Evolutionary conservation across 2,113 vertebrate genomes (phyloP).

Genomic region (Erinaceus europaeus): DNA sequence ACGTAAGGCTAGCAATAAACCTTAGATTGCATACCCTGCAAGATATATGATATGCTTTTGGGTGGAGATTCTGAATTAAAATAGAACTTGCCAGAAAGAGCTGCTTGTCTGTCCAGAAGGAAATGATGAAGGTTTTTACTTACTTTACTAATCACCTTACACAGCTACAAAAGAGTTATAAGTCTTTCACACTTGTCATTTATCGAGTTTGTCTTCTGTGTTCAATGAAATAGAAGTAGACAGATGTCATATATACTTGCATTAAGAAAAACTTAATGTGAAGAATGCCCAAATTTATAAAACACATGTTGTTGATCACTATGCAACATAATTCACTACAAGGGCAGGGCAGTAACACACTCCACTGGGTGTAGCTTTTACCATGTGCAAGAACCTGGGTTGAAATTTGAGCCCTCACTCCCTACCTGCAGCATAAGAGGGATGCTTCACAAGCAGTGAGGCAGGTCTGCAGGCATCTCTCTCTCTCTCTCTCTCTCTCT

Average conservation of each 20-base stretch:
- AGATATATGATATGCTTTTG: slow-evolving; percentile 46
- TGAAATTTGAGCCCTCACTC: too few species aligned
- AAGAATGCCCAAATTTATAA: background rate
- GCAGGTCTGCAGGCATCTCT: too few species aligned
- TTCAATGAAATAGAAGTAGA: background rate
- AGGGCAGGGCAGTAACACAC: too few species aligned
- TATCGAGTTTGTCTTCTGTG: slow-evolving; percentile 8
- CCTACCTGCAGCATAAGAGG: too few species aligned
- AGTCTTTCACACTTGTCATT: background rate
- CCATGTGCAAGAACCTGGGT: too few species aligned
- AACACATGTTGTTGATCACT: background rate
- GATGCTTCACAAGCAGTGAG: too few species aligned
- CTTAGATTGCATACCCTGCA: background rate
- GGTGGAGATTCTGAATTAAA: slow-evolving; percentile 67
- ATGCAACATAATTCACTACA: background rate
- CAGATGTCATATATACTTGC: background rate
- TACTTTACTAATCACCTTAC: background rate
- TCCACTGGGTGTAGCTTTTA: too few species aligned
- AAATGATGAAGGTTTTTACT: background rate
- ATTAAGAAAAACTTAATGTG: background rate
- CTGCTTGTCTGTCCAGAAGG: background rate
- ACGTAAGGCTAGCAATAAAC: background rate
- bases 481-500: too few species aligned
- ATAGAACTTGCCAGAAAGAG: slow-evolving; percentile 44
- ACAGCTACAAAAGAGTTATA: background rate